A percentile compares a stretch with the other conserved stretches of the same genome.
These are phyloP conservation scores for Synanthedon tipuliformis DNA, from an alignment of 2,888 invertebrate genomes.

Conservation along the genomic window DNA sequence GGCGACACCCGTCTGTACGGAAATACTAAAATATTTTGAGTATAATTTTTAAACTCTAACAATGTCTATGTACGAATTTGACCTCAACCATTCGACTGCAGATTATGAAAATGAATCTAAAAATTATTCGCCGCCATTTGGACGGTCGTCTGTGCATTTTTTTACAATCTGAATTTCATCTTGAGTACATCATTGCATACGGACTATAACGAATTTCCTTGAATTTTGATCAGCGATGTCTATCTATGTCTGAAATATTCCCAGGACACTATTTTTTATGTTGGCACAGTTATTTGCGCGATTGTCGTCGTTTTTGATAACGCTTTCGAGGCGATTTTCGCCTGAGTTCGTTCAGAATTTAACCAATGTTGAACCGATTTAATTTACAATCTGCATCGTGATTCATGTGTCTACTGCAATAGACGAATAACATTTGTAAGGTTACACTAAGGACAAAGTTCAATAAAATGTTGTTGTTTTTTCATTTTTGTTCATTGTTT, in stretches of 20 bases:
- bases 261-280: conserved; percentile 6
- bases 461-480: no score
- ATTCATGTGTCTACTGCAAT: conserved; percentile 28
- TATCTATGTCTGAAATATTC: conserved; percentile 32
- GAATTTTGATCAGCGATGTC: conserved; percentile 59
- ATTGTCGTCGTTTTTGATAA: conserved; percentile 14
- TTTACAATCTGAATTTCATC: conserved; percentile 58
- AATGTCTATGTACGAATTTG: conserved; percentile 28
- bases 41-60: neutral
- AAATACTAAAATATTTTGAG: no score
- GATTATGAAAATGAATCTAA: conserved; percentile 65
- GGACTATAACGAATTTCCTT: conserved; percentile 64
- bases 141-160: conserved; percentile 58
- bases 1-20: no score
- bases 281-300: conserved; percentile 11
- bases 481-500: no score
- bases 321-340: conserved; percentile 20
- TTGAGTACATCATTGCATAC: conserved; percentile 58
- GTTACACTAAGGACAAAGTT: neutral
- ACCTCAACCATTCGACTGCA: conserved; percentile 58
- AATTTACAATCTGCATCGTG: conserved; percentile 52
- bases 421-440: conserved; percentile 55
- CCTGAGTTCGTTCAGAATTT: conserved; percentile 24
- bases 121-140: conserved; percentile 54
- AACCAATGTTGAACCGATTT: conserved; percentile 44